Base-by-base conservation (phyloP, 2,113 vertebrate species). In the Coryphaenoides rupestris region DNA sequence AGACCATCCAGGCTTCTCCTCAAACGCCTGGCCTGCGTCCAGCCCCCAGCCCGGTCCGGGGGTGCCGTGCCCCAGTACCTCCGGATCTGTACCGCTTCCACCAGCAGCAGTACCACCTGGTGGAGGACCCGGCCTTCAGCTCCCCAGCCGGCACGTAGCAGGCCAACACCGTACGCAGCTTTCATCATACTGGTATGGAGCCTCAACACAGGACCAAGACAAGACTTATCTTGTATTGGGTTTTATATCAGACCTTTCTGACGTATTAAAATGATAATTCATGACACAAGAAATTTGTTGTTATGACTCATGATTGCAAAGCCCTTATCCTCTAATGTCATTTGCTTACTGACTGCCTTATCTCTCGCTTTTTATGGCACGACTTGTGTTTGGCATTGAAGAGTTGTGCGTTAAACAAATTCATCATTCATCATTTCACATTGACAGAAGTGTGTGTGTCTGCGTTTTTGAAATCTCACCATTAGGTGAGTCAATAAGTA, bases 61-160 rank as follows among this genome's bases (percentile, higher is more conserved):
- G 0, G 83, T 83, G 66, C 73, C 0, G 79, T 92, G 3, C 91
- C 92, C 2, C 85, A 70, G 49, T 92, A 93, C 79, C 83, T 93
- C 62, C 92, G 69, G 89, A 93, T 79, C 77, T 93, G 33, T 92
- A 92, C 67, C 89, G 82, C 53, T 92, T 91, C 74, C 90, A 90
- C 76, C 84, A 87, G 60, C 83, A 92, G 73, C 85, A 89, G 79
- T 90, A 83, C 76, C 90, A 90, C 60, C 86, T 91, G 1, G 71
- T 92, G 58, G 80, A 88, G 65, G 91, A 91, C 62, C 82, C 83
- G 0, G 69, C 64, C 1, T 92, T 92, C 75, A 89, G 64, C 73
- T 92, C 70, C 90, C 91, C 26, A 82, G 71, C 55, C 82, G 81
- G 46, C 90, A 92, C 63, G 85, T 90, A 90, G 81, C 77, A 85